Conservation (phyloP, 2,888 invertebrate species). For the Pharmacophagus antenor region DNA sequence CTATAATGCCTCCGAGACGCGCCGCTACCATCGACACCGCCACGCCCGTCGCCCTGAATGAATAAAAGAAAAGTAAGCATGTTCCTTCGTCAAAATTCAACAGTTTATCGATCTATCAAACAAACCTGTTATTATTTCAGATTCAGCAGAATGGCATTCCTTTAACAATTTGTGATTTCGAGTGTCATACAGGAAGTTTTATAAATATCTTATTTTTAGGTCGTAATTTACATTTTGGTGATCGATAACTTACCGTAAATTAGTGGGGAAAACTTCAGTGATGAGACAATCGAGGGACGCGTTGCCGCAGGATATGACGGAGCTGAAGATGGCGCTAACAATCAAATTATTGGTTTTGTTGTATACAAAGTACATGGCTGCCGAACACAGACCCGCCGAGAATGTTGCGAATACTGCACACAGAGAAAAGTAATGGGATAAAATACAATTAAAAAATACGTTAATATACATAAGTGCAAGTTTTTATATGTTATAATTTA, state of each 20-base stretch:
- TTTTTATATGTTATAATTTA: no score
- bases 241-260: constrained; percentile 85
- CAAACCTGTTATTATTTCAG: neutral
- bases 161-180: neutral
- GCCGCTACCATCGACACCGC: constrained; percentile 95
- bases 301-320: constrained; percentile 93
- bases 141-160: neutral
- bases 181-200: no score
- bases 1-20: constrained; percentile 92
- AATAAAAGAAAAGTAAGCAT: no score
- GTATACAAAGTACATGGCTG: constrained; percentile 91
- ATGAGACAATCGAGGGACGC: constrained; percentile 95
- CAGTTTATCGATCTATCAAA: no score
- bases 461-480: no score
- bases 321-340: constrained; percentile 92
- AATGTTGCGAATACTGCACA: constrained; percentile 89
- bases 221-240: neutral
- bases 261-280: constrained; percentile 96
- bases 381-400: constrained; percentile 91
- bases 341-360: constrained; percentile 91
- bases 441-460: neutral
- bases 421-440: neutral
- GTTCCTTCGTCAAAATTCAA: no score
- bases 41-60: constrained; percentile 91
- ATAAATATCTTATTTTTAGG: no score